Conservation (phyloP, 2,888 invertebrate species). For the Adelognathus sp. region DNA sequence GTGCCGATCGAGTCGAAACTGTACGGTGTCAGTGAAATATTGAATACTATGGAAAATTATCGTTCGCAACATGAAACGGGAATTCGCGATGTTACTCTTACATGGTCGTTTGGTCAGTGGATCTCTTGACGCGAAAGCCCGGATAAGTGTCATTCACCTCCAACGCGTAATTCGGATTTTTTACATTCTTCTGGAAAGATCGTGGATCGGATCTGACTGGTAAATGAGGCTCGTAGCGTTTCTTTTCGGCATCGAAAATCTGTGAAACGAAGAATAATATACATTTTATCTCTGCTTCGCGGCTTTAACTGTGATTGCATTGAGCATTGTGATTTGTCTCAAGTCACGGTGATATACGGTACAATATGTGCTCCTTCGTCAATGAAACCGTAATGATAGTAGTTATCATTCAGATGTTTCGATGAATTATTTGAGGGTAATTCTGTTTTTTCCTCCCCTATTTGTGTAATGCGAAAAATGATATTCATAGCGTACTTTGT, state of each 20-base stretch:
- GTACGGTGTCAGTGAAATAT: constrained; percentile 62
- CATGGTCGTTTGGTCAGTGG: constrained; percentile 24
- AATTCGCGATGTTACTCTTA: neutral
- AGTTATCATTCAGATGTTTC: too few relatives aligned
- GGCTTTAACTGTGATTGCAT: too few relatives aligned
- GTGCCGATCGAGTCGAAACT: constrained; percentile 87
- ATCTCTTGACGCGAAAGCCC: constrained; percentile 52
- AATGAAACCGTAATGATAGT: too few relatives aligned
- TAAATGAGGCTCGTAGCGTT: constrained; percentile 87
- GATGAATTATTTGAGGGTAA: too few relatives aligned
- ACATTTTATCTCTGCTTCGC: neutral
- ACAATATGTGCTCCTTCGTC: too few relatives aligned
- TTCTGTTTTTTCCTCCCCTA: too few relatives aligned
- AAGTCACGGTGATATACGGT: too few relatives aligned
- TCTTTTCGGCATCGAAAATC: constrained; percentile 82
- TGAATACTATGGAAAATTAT: neutral
- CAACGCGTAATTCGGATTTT: constrained; percentile 83
- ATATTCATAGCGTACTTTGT: too few relatives aligned
- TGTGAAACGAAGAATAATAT: constrained; percentile 53
- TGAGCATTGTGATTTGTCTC: too few relatives aligned
- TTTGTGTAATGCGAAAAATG: too few relatives aligned
- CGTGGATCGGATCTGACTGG: constrained; percentile 78
- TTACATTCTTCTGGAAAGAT: constrained; percentile 79
- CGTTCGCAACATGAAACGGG: too few relatives aligned
- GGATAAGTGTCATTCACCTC: constrained; percentile 78